Evolutionary conservation across 2,113 vertebrate species (phyloP), one percentile per base, ranked within the genome.

Genomic region (Nerophis ophidion): DNA sequence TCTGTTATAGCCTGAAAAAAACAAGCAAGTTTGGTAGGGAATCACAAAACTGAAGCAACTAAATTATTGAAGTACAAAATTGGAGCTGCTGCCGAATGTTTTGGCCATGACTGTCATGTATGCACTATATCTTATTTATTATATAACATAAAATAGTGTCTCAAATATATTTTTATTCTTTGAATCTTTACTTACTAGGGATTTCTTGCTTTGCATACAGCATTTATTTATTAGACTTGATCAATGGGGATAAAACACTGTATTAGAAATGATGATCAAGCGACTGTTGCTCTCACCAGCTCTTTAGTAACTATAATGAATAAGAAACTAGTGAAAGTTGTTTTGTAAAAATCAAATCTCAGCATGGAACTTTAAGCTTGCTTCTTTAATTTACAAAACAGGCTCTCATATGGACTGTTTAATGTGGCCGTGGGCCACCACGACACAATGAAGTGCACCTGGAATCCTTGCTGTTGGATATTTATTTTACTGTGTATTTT

Each of bases 141-240:
- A 11, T 42, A 61, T 11, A 48, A 53, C n/a, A 4, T 4, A 53
- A 47, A 36, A 46, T 35, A 26, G 3, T n/a, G 9, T 36, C 0
- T 1, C 48, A 60, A 16, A 8, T 40, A 7, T 8, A 8, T 42
- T 56, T 40, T 16, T 17, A 38, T 38, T 55, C 13, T 16, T 38
- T 40, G 7, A 6, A 42, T 42, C n/a, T 42, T 19, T 53, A 66
- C 55, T 66, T 72, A 64, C 36, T 45, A 8, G 9, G 8, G 16
- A 34, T 61, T 26, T 60, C 34, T 13, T 64, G 17, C 15, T 81
- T 60, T 58, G 42, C 66, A 45, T 66, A 50, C 49, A 57, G 17
- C 19, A 54, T 44, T 63, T 54, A 54, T 62, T 38, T 38, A 16
- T 26, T 14, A 15, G n/a, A 63, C 42, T 51, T 52, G 9, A 12